Conservation (phyloP, 1,140 invertebrate genomes). For the Trichonephila clavipes region DNA sequence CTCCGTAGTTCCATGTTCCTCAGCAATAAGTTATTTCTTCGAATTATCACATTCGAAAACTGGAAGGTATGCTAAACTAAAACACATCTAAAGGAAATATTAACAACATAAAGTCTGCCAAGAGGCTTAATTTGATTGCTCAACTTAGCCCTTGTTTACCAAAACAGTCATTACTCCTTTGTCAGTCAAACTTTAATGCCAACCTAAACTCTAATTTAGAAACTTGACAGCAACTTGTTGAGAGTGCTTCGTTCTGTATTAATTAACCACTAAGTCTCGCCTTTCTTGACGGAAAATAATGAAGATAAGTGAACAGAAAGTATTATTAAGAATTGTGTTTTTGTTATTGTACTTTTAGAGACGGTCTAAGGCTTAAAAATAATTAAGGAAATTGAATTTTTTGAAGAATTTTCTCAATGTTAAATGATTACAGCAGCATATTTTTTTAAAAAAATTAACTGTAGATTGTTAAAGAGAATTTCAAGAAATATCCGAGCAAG, state of each 20-base stretch:
- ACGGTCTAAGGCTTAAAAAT: neutral
- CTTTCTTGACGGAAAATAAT: neutral
- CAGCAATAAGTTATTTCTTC: neutral
- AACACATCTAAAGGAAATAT: neutral
- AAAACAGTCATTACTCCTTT: conserved; percentile 13
- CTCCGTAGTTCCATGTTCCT: neutral
- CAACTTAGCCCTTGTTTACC: neutral
- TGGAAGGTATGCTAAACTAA: no score
- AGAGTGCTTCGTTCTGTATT: neutral
- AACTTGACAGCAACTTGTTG: conserved; percentile 31
- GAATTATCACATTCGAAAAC: neutral
- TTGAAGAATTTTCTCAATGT: neutral
- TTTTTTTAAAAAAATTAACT: no score
- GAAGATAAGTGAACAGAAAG: neutral
- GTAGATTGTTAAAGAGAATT: no score
- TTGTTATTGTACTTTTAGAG: neutral
- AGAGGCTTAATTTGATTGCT: conserved; percentile 47
- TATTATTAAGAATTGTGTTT: neutral
- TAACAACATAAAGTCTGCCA: neutral
- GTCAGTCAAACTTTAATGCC: conserved; percentile 17
- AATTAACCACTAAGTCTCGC: neutral
- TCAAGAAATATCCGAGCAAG: no score
- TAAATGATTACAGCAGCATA: no score
- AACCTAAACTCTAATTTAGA: conserved; percentile 18
- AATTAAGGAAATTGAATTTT: neutral